Evolutionary conservation across 2,888 invertebrate genomes (phyloP), one percentile per base, ranked within the genome.

Genomic region (Euzophera pinguis): DNA sequence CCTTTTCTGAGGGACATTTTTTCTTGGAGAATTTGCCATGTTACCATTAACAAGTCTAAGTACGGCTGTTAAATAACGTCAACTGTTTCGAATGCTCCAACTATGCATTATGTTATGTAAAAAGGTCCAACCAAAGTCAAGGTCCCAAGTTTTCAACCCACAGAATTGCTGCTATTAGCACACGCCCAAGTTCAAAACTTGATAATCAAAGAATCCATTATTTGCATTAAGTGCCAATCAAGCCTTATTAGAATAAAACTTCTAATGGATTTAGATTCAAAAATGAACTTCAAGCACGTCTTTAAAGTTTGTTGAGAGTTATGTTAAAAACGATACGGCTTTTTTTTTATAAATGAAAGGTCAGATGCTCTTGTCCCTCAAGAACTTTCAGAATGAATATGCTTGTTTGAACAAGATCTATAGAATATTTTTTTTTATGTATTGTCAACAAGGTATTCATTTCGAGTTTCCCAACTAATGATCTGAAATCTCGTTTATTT

Each of bases 141-240:
- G n/a, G 16, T n/a, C n/a, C n/a, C n/a, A n/a, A n/a, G n/a, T n/a
- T 10, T 1, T 8, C 32, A 1, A 22, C 41, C 41, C 10, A 41
- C 22, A 38, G 14, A 43, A 10, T n/a, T 1, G 9, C 16, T 29
- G 10, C 16, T 34, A 47, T 47, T 47, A 47, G 14, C 34, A 16
- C 32, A 10, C 14, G 14, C 34, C 34, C 7, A 32, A 34, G 10
- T 34, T 34, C 16, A 0, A 13, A 29, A 32, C 7, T 13, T 16
- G 0, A 8, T 47, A 34, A 47, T 47, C 10, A 47, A 14, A 34
- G 34, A 47, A 47, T 47, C 47, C 34, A 47, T 47, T 47, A 47
- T 34, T 34, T 34, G 34, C 14, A 13, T 10, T 38, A 13, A 38
- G 14, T 14, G 38, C 38, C 38, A 22, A 22, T 41, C 41, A 41